A percentile compares a stretch with the other conserved stretches of the same genome.
These are phyloP conservation scores for Motacilla alba DNA, from an alignment of 2,113 vertebrate species.

Conservation along the genomic window DNA sequence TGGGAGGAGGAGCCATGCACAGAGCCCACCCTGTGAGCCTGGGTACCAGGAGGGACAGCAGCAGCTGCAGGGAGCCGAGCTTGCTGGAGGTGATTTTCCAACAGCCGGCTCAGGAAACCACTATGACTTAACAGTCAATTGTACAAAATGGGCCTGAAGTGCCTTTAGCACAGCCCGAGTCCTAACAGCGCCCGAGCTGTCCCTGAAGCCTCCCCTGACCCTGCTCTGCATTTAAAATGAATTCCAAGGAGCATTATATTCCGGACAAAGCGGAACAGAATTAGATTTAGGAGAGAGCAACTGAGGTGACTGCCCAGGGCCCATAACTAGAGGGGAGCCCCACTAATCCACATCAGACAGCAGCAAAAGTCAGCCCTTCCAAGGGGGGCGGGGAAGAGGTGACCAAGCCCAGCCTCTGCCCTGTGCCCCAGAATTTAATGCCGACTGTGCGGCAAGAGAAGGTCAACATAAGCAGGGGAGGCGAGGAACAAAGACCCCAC, in stretches of 20 bases:
- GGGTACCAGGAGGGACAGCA: not conserved
- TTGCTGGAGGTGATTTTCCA: not conserved
- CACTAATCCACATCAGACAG: conserved; percentile 7
- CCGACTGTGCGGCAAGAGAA: not conserved
- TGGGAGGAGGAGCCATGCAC: not conserved
- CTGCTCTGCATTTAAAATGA: conserved; percentile 47
- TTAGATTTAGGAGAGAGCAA: conserved; percentile 40
- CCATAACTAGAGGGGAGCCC: not conserved
- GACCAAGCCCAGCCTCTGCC: conserved; percentile 24
- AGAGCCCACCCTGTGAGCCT: not conserved
- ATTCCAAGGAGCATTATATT: conserved; percentile 37
- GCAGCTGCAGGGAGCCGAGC: not conserved
- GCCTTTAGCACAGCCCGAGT: not conserved
- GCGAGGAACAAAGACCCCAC: conserved; percentile 29
- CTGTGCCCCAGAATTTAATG: conserved; percentile 20
- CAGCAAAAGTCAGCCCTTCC: conserved; percentile 3
- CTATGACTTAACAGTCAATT: not conserved
- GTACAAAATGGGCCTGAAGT: not conserved
- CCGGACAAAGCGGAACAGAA: conserved; percentile 25
- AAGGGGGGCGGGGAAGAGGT: not conserved
- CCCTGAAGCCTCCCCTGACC: conserved; percentile 1
- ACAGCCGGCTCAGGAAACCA: not conserved
- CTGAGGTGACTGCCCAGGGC: conserved; percentile 15
- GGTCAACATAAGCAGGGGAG: not conserved
- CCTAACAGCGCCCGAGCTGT: not conserved